These are phyloP conservation scores for Sesia bembeciformis DNA, from an alignment of 2,888 invertebrate species.

Conservation along the genomic window DNA sequence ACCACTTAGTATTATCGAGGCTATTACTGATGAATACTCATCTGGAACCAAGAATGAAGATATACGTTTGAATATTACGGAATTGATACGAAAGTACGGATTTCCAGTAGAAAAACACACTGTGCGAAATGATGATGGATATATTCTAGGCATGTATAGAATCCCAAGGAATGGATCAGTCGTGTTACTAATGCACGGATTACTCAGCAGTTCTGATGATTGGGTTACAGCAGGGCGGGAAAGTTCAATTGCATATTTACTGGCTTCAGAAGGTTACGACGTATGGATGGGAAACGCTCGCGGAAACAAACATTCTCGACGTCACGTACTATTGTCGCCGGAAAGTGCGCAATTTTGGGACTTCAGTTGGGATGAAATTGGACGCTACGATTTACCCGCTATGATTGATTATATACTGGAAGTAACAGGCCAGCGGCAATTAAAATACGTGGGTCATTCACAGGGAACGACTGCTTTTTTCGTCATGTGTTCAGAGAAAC, in stretches of 20 bases:
- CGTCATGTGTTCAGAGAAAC: constrained; percentile 72
- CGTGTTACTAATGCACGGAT: constrained; percentile 82
- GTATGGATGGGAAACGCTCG: constrained; percentile 86
- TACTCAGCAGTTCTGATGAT: constrained; percentile 79
- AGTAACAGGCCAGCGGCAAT: constrained; percentile 58
- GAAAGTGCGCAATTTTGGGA: constrained; percentile 65
- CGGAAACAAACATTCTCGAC: constrained; percentile 77
- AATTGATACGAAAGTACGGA: constrained; percentile 19
- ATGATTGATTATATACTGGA: constrained; percentile 78
- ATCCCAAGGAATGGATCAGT: constrained; percentile 70
- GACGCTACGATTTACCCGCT: constrained; percentile 80
- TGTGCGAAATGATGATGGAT: constrained; percentile 81
- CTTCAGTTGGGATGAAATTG: constrained; percentile 85
- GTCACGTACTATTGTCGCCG: constrained; percentile 48
- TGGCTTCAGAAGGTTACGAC: constrained; percentile 76
- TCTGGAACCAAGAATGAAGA: constrained; percentile 10
- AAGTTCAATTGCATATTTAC: constrained; percentile 69
- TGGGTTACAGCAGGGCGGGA: constrained; percentile 78
- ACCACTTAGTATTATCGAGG: not conserved
- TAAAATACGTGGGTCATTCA: constrained; percentile 84
- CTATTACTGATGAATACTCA: not conserved
- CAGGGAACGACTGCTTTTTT: constrained; percentile 78
- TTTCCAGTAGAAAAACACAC: constrained; percentile 35
- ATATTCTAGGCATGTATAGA: constrained; percentile 80
- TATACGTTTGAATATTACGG: constrained; percentile 11